Evolutionary conservation across 2,888 invertebrate species (phyloP), one percentile per base, ranked within the genome.

Genomic region (Chrysolina haemoptera): DNA sequence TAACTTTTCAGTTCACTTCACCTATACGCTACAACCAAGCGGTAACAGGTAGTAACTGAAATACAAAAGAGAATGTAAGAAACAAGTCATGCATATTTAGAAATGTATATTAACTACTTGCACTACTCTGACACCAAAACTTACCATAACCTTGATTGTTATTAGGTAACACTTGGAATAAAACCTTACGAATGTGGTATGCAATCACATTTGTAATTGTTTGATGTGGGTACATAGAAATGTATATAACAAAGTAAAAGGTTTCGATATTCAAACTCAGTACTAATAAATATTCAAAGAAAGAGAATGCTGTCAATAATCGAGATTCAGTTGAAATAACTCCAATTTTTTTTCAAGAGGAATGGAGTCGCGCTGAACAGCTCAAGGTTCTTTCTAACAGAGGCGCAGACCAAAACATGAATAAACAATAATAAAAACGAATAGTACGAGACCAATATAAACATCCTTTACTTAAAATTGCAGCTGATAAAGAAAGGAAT

Each of bases 351-450:
- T 80, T 78, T 79, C 79, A 77, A 80, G 78, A 77, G 77, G 77
- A 76, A 75, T 77, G 77, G 80, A 81, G 81, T 81, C 80, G 78
- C 78, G 81, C 81, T 80, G 80, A 82, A 80, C 81, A 75, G 72
- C 77, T 82, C 83, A 83, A 83, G 83, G 83, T 83, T 80, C 82
- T 83, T 82, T 83, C 82, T 82, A 82, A 79, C 80, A 82, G 79
- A 82, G 82, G 81, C 81, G 77, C 78, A 75, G 80, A 79, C 79
- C 70, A 77, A 27, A 22, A 8, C 1, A 50, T 50, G 50, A 46
- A 8, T 35, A 35, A 35, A 8, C 0, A 35, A 8, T 35, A 35
- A 8, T 8, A 27, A 27, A 27, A 27, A 3, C 35, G 35, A 35
- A 35, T 35, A 35, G 35, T 35, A 35, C 35, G 8, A 8, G 35